Evolutionary conservation across 2,888 invertebrate genomes (phyloP).

Genomic region (Pocota personata): DNA sequence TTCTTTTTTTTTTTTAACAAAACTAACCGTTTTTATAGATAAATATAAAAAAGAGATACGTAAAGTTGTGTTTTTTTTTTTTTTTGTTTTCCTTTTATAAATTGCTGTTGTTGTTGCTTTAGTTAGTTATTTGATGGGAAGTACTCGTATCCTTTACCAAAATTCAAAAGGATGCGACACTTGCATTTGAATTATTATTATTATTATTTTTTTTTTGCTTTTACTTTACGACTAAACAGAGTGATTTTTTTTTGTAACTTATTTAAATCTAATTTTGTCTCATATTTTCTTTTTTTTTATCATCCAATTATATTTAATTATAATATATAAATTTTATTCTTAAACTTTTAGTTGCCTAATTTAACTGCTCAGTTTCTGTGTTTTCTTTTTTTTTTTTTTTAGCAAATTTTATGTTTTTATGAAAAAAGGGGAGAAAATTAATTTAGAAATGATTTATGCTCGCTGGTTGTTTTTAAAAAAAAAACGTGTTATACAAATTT

Average conservation of each 20-base stretch:
- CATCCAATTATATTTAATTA: constrained; percentile 59
- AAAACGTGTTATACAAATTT: constrained; percentile 42
- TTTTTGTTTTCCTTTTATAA: constrained; percentile 59
- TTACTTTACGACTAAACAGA: constrained; percentile 67
- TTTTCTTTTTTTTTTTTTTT: constrained; percentile 61
- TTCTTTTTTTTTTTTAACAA: constrained; percentile 72
- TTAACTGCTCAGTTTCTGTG: constrained; percentile 74
- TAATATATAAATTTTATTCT: constrained; percentile 75
- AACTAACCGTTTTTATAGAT: constrained; percentile 76
- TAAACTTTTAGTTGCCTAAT: constrained; percentile 77
- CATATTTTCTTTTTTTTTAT: constrained; percentile 35
- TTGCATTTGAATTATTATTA: constrained; percentile 26
- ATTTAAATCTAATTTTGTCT: constrained; percentile 76
- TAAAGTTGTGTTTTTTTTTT: constrained; percentile 36
- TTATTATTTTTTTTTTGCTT: constrained; percentile 15
- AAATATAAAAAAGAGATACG: constrained; percentile 73
- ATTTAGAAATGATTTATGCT: constrained; percentile 76
- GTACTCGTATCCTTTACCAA: constrained; percentile 62
- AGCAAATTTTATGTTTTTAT: constrained; percentile 46
- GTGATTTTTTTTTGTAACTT: constrained; percentile 52
- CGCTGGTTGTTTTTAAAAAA: constrained; percentile 61
- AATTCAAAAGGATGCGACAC: constrained; percentile 66
- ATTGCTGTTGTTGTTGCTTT: constrained; percentile 42
- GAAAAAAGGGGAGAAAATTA: constrained; percentile 43
- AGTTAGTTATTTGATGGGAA: constrained; percentile 46